These are phyloP conservation scores for Ips typographus DNA, from an alignment of 1,140 invertebrate species.

Conservation along the genomic window DNA sequence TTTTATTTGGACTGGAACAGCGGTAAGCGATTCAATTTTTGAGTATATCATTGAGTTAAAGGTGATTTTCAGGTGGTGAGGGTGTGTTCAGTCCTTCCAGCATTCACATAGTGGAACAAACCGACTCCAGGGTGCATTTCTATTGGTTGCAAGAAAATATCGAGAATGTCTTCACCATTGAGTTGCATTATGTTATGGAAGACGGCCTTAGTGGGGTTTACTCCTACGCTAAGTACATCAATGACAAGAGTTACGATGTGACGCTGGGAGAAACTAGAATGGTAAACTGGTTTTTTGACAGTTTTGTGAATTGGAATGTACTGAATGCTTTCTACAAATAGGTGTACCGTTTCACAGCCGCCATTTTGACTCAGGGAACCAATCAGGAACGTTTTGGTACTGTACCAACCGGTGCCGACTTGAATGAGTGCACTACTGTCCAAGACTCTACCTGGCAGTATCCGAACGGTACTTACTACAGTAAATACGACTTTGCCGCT, in stretches of 20 bases:
- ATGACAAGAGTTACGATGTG: slow-evolving; percentile 1
- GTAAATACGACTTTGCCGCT: slow-evolving; percentile 19
- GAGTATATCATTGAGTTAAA: too few species aligned
- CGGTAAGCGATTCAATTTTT: slow-evolving; percentile 4
- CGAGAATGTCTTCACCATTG: slow-evolving; percentile 7
- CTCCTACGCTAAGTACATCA: slow-evolving; percentile 23
- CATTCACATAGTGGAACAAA: slow-evolving; percentile 6
- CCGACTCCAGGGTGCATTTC: slow-evolving; percentile 11
- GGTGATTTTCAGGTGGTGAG: background rate
- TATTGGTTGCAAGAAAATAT: slow-evolving; percentile 16
- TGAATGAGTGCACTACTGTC: slow-evolving; percentile 14
- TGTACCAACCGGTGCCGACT: slow-evolving; percentile 1
- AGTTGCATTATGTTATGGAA: slow-evolving; percentile 19
- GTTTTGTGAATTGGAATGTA: too few species aligned
- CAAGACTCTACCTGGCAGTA: slow-evolving; percentile 23
- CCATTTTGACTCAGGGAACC: slow-evolving; percentile 16
- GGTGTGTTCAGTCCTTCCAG: background rate
- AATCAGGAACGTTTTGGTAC: slow-evolving; percentile 10
- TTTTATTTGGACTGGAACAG: slow-evolving; percentile 24
- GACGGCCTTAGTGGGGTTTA: slow-evolving; percentile 20
- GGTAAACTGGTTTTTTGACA: background rate
- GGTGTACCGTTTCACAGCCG: slow-evolving; percentile 11
- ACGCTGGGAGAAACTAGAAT: slow-evolving; percentile 19
- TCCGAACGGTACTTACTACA: slow-evolving; percentile 23
- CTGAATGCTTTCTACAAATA: background rate